Evolutionary conservation across 2,888 invertebrate genomes (phyloP).

Genomic region (Eretmocerus hayati): DNA sequence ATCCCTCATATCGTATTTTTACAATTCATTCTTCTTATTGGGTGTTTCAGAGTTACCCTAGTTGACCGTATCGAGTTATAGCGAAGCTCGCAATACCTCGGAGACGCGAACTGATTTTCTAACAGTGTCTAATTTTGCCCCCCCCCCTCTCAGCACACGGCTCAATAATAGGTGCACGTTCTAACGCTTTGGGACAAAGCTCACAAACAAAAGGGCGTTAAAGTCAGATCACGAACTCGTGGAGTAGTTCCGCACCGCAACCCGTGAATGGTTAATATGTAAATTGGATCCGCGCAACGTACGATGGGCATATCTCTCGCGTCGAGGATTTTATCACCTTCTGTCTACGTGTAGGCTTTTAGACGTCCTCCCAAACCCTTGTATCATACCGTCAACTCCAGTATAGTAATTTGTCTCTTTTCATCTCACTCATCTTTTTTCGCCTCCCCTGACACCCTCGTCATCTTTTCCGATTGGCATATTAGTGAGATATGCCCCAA

Average conservation of each 20-base stretch:
- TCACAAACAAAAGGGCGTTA: constrained; percentile 39
- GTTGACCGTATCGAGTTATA: too few relatives aligned
- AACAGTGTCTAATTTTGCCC: too few relatives aligned
- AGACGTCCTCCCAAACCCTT: too few relatives aligned
- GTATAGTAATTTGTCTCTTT: neutral
- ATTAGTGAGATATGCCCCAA: neutral
- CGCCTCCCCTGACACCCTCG: neutral
- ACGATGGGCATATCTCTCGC: constrained; percentile 1
- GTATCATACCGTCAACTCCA: too few relatives aligned
- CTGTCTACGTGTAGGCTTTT: too few relatives aligned
- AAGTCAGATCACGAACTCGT: constrained; percentile 40
- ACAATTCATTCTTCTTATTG: too few relatives aligned
- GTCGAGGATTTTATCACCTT: neutral
- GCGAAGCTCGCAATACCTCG: too few relatives aligned
- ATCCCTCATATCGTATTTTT: too few relatives aligned
- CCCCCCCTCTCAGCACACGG: too few relatives aligned
- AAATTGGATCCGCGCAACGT: constrained; percentile 28
- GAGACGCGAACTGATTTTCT: too few relatives aligned
- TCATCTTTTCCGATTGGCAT: neutral
- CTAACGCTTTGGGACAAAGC: constrained; percentile 18
- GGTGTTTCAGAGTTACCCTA: too few relatives aligned
- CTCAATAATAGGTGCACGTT: neutral
- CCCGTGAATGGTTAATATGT: constrained; percentile 38
- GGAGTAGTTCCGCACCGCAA: constrained; percentile 26
- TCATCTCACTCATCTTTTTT: neutral